phyloP scores from a whole-genome alignment of 1,140 invertebrate genomes.

The Batillaria attramentaria region DNA sequence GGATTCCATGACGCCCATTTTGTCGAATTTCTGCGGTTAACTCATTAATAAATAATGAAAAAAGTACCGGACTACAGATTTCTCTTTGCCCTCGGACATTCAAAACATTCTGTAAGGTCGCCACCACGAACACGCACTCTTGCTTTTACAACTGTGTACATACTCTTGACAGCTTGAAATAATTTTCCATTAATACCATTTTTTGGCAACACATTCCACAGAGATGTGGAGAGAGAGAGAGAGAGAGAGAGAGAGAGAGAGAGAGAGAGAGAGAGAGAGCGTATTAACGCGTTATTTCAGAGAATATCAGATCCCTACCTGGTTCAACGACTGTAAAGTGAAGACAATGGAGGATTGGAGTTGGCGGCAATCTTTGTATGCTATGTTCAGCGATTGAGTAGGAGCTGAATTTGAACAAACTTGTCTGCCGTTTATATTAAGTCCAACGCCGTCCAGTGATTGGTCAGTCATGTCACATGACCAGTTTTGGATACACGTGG shows the following conservation, averaged over 20 bases:
- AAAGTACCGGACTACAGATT: background rate
- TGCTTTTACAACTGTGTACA: no score
- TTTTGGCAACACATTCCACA: no score
- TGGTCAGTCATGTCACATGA: no score
- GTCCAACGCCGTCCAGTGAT: background rate
- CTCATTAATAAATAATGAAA: conserved; percentile 11
- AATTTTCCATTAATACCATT: no score
- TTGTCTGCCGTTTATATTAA: background rate
- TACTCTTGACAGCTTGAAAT: background rate
- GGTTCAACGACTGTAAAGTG: background rate
- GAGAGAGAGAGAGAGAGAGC: conserved; percentile 10
- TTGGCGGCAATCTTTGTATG: background rate
- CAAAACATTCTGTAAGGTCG: no score
- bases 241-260: background rate
- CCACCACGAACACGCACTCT: no score
- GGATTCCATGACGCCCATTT: no score
- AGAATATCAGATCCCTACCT: background rate
- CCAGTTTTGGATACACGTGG: no score
- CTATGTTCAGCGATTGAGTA: background rate
- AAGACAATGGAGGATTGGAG: conserved; percentile 1
- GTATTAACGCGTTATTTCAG: background rate
- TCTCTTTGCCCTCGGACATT: no score
- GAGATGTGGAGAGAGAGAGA: background rate
- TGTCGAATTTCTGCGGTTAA: no score
- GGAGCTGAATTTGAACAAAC: background rate